These are phyloP conservation scores for Lepus townsendii DNA, from an alignment of 2,797 vertebrate genomes.

Conservation along the genomic window DNA sequence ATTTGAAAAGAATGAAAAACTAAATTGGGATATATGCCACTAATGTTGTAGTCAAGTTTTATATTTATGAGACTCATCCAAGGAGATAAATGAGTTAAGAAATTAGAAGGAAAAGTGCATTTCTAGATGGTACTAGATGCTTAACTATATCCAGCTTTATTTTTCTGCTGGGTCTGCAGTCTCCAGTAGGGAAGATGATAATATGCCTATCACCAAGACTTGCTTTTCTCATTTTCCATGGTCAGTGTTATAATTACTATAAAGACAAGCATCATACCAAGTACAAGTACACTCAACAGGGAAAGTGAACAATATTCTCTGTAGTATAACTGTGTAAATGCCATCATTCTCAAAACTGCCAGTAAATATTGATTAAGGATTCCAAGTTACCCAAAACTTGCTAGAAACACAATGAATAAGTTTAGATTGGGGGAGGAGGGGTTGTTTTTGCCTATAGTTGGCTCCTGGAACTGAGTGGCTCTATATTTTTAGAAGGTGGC, in stretches of 20 bases:
- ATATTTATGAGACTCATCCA: constrained; percentile 17
- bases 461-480: constrained; percentile 30
- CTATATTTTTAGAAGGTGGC: background rate
- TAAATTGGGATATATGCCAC: background rate
- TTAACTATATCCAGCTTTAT: constrained; percentile 67
- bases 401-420: constrained; percentile 74
- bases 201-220: constrained; percentile 76
- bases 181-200: constrained; percentile 72
- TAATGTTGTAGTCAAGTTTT: background rate
- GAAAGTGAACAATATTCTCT: constrained; percentile 84
- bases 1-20: background rate
- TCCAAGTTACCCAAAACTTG: constrained; percentile 73
- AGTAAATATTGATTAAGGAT: constrained; percentile 87
- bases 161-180: constrained; percentile 71
- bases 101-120: constrained; percentile 66
- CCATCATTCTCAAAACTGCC: constrained; percentile 72
- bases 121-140: constrained; percentile 65
- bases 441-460: constrained; percentile 45
- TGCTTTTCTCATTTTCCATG: constrained; percentile 86
- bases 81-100: background rate
- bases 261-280: constrained; percentile 81
- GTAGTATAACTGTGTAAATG: constrained; percentile 87
- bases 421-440: constrained; percentile 49
- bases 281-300: constrained; percentile 83
- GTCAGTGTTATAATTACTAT: constrained; percentile 85